These are phyloP conservation scores for Coregonus ussuriensis DNA, from an alignment of 2,797 vertebrate genomes.

Conservation along the genomic window DNA sequence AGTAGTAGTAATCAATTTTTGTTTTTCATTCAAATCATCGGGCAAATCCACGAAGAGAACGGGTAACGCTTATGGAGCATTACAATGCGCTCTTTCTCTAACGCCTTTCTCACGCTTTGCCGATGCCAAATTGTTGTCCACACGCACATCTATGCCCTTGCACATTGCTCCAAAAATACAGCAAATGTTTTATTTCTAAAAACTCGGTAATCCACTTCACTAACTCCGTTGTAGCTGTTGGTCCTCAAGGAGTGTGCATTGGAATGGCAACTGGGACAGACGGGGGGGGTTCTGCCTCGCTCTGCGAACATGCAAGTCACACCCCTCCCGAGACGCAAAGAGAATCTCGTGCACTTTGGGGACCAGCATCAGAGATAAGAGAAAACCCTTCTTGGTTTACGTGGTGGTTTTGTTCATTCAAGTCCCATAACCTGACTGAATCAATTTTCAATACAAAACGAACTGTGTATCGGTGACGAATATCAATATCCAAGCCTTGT, in stretches of 20 bases:
- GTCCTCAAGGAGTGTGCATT: constrained; percentile 69
- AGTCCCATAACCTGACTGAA: constrained; percentile 27
- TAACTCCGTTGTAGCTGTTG: constrained; percentile 71
- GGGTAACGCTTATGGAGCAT: constrained; percentile 27
- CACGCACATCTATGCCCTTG: constrained; percentile 52
- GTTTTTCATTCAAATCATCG: constrained; percentile 37
- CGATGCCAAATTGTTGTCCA: constrained; percentile 44
- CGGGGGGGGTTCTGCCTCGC: constrained; percentile 42
- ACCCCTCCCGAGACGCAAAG: constrained; percentile 2
- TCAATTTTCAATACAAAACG: constrained; percentile 48
- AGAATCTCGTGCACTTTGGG: not conserved
- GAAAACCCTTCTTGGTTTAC: not conserved
- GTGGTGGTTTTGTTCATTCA: constrained; percentile 11
- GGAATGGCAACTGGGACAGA: constrained; percentile 72
- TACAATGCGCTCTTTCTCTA: constrained; percentile 47
- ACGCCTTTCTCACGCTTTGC: constrained; percentile 51
- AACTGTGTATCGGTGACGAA: constrained; percentile 36
- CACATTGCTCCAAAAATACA: not conserved
- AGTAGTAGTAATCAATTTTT: constrained; percentile 7
- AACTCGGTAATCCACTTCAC: constrained; percentile 42
- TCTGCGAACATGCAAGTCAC: constrained; percentile 25
- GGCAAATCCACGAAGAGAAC: constrained; percentile 39
- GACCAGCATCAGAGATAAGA: not conserved
- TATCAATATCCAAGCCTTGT: constrained; percentile 41
- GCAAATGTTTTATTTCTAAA: constrained; percentile 16